phyloP scores from a whole-genome alignment of 2,113 vertebrate species.

The Ciconia stormi region DNA sequence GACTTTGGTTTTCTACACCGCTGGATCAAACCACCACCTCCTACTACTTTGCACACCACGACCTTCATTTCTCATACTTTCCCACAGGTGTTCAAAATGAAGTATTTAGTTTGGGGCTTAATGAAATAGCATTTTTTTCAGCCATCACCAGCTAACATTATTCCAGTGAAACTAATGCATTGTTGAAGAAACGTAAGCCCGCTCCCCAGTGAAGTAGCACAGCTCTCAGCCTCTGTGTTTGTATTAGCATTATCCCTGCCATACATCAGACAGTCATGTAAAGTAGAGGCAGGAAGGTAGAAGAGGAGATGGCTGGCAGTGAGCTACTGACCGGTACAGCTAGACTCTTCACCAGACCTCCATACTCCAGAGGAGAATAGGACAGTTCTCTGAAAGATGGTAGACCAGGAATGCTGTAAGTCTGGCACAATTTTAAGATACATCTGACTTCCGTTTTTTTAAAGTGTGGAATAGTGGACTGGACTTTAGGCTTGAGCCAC shows the following conservation, averaged over 20 bases:
- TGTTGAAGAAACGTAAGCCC: background rate
- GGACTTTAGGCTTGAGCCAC: background rate
- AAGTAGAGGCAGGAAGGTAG: background rate
- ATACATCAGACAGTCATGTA: accelerated
- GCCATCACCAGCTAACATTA: background rate
- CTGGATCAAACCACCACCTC: background rate
- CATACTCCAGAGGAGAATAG: background rate
- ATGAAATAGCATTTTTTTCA: background rate
- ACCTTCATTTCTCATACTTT: background rate
- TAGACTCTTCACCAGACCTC: background rate
- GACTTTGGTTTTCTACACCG: background rate
- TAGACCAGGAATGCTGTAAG: background rate
- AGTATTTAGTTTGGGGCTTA: background rate
- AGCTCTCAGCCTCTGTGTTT: background rate
- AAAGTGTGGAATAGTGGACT: background rate
- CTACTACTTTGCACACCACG: background rate
- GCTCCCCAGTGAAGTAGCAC: background rate
- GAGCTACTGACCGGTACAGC: background rate
- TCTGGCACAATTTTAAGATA: background rate
- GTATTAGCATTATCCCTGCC: background rate
- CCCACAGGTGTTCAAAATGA: constrained; percentile 21
- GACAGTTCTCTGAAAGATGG: background rate
- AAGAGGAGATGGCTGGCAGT: background rate
- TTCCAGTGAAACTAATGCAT: background rate
- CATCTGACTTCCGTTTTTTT: background rate